A percentile compares a stretch with the other conserved stretches of the same genome.
Conservation (phyloP, 2,797 vertebrate species). For the Pipistrellus nathusii region DNA sequence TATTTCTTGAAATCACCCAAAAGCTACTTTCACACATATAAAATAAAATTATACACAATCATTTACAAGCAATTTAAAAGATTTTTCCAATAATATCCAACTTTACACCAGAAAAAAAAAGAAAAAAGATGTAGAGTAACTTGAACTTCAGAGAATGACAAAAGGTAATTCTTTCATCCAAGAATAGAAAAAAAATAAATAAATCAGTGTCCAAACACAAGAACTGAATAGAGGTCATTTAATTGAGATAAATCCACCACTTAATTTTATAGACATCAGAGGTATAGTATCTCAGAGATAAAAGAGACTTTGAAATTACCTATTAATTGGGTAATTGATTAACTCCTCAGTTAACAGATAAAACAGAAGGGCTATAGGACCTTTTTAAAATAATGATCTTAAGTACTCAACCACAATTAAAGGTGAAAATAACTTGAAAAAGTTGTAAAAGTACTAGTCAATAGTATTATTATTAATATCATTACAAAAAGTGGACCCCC, state of each 20-base stretch:
- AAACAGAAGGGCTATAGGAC: slow-evolving; percentile 45
- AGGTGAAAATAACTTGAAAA: slow-evolving; percentile 39
- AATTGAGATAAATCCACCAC: not conserved
- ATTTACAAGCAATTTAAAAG: slow-evolving; percentile 58
- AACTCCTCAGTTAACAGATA: not conserved
- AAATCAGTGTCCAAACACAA: slow-evolving; percentile 45
- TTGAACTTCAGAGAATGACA: slow-evolving; percentile 5
- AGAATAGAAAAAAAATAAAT: slow-evolving; percentile 35
- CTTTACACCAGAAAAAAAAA: not conserved
- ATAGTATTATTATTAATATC: not conserved
- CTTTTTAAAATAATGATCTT: slow-evolving; percentile 33
- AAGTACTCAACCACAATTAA: slow-evolving; percentile 34
- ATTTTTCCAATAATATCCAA: slow-evolving; percentile 44
- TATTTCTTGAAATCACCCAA: slow-evolving; percentile 42
- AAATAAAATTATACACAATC: slow-evolving; percentile 46
- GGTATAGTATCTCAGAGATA: slow-evolving; percentile 25
- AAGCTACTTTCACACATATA: slow-evolving; percentile 60
- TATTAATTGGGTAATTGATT: slow-evolving; percentile 39
- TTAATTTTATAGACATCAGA: slow-evolving; percentile 15
- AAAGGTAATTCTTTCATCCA: slow-evolving; percentile 32
- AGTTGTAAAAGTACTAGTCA: slow-evolving; percentile 23
- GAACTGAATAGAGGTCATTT: not conserved
- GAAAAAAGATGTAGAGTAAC: not conserved
- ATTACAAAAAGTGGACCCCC: not conserved
- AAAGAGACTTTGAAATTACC: not conserved